Conservation (phyloP, 2,113 vertebrate species). For the Labeo rohita region DNA sequence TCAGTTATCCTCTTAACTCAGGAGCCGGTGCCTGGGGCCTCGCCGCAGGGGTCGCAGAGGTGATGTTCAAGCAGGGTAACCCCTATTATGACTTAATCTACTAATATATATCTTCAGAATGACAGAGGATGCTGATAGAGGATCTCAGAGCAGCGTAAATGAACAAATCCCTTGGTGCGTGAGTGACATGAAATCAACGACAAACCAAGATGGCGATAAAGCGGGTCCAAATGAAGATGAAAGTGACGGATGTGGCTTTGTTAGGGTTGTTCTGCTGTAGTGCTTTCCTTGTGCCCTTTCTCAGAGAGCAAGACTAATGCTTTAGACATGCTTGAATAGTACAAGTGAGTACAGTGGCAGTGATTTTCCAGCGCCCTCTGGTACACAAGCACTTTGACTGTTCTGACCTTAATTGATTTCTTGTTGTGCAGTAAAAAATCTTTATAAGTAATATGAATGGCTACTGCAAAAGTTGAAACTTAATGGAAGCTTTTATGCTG, state of each 20-base stretch:
- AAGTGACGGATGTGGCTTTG: background rate
- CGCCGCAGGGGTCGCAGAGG: background rate
- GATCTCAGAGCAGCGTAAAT: background rate
- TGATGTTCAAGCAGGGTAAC: background rate
- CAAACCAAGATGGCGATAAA: background rate
- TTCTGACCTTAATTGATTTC: background rate
- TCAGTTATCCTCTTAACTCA: constrained; percentile 12
- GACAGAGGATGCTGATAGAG: background rate
- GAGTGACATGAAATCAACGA: background rate
- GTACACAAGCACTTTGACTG: constrained; percentile 12
- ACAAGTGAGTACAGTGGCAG: background rate
- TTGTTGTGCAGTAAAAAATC: background rate
- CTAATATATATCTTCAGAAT: background rate
- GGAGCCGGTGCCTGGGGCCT: background rate
- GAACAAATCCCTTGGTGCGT: background rate
- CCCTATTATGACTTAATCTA: background rate
- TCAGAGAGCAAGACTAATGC: constrained; percentile 13
- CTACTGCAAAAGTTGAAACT: background rate
- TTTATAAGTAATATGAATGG: constrained; percentile 7
- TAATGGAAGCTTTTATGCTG: background rate
- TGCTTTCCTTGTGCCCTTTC: background rate
- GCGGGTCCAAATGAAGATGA: background rate
- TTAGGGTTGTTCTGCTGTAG: background rate
- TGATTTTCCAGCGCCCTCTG: background rate
- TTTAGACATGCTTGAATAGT: constrained; percentile 7